phyloP scores from a whole-genome alignment of 2,797 vertebrate genomes.

The Onychomys leucogaster region DNA sequence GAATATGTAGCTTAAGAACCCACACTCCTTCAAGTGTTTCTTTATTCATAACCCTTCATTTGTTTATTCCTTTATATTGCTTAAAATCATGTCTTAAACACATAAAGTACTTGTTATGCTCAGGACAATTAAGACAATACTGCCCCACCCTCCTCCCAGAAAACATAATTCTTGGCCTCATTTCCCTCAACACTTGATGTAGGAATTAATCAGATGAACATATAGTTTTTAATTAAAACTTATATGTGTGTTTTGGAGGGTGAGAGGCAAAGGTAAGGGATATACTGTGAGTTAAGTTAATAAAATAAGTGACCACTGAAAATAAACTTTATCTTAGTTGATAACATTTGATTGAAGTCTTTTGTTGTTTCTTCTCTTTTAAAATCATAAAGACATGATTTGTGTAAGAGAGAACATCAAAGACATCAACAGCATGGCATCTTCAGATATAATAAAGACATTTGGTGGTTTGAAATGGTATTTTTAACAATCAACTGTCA shows the following conservation, averaged over 20 bases:
- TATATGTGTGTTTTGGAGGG: background rate
- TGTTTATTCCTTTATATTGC: background rate
- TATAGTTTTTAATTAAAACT: constrained; percentile 42
- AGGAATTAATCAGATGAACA: constrained; percentile 21
- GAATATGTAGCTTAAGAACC: background rate
- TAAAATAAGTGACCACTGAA: background rate
- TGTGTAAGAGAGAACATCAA: constrained; percentile 37
- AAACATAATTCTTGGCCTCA: background rate
- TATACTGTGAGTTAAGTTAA: background rate
- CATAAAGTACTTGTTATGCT: background rate
- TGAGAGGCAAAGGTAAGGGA: background rate
- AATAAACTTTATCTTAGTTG: constrained; percentile 55
- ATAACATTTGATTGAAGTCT: constrained; percentile 71
- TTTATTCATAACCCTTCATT: background rate
- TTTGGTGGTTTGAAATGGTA: constrained; percentile 68
- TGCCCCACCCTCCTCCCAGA: background rate
- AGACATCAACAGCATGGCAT: constrained; percentile 45
- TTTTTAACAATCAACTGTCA: constrained; percentile 76
- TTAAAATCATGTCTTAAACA: background rate
- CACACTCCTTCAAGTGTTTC: background rate
- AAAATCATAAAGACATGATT: constrained; percentile 50
- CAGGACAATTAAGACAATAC: background rate
- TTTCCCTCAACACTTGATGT: background rate
- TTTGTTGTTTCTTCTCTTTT: constrained; percentile 65
- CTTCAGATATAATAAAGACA: constrained; percentile 19